Base-by-base conservation (phyloP, 2,113 vertebrate genomes). In the Halcyon malimbica region DNA sequence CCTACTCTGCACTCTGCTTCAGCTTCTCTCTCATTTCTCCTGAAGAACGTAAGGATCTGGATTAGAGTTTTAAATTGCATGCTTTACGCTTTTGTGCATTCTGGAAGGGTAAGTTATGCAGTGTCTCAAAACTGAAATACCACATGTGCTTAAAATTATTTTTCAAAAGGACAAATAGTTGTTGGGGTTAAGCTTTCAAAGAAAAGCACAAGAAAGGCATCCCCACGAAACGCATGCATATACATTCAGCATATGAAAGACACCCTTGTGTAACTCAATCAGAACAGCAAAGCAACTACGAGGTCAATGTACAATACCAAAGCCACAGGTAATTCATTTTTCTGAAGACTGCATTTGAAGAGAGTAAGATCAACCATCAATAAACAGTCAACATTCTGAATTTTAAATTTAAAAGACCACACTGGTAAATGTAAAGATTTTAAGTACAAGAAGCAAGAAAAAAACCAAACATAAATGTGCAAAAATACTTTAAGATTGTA, bases 381-480 rank as follows among this genome's bases (percentile, higher is more conserved):
- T 5, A 93, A 60, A 28, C 17, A 59, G 39, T 24, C 35, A 68
- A 44, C 42, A 35, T 23, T 39, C 37, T 57, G 64, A 42, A 29
- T 48, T 78, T 19, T n/a, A 59, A 42, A 80, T 4, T 77, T 39
- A 24, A 50, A 76, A 24, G 10, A 90, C 5, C 24, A 64, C n/a
- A 69, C 3, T n/a, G 14, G 31, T 69, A 73, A 46, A 82, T 42
- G 46, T 41, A 29, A 59, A 79, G 23, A 24, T 35, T 59, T 84
- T 67, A n/a, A 48, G 7, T n/a, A 63, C 54, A 63, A 84, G 16
- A 42, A 59, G 17, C 2, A 75, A 73, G 57, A 84, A 59, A 15
- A 0, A 0, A 2, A 14, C 21, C 15, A n/a, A 39, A 8, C 25
- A 65, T 0, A 2, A 11, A 48, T 10, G 12, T 51, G 39, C 16